A percentile compares a stretch with the other conserved stretches of the same genome.
Conservation (phyloP, 2,113 vertebrate genomes). For the Notarius quadriscutis region DNA sequence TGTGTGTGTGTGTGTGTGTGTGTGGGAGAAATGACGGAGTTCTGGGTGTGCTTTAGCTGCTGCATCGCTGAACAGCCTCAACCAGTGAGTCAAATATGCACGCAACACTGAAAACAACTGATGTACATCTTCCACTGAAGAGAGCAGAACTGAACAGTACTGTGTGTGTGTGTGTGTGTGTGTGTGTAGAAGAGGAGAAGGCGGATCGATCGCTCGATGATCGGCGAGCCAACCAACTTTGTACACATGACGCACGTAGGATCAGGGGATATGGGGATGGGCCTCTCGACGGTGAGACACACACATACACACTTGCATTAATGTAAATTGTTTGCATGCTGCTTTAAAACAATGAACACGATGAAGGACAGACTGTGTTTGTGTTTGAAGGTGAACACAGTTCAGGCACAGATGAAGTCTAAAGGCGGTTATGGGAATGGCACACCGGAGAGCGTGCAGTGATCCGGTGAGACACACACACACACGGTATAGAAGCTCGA, state of each 20-base stretch:
- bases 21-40: slow-evolving; percentile 79
- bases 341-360: background rate
- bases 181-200: slow-evolving; percentile 77
- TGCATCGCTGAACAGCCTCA: slow-evolving; percentile 85
- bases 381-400: slow-evolving; percentile 71
- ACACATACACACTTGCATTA: background rate
- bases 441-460: slow-evolving; percentile 71
- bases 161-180: slow-evolving; percentile 27
- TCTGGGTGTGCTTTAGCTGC: slow-evolving; percentile 82
- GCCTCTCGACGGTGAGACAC: slow-evolving; percentile 74
- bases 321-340: background rate
- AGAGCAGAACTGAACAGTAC: background rate
- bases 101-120: background rate
- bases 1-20: slow-evolving; percentile 13
- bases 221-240: slow-evolving; percentile 89
- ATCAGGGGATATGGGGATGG: slow-evolving; percentile 78
- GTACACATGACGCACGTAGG: slow-evolving; percentile 89
- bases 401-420: slow-evolving; percentile 87
- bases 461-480: slow-evolving; percentile 21
- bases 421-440: slow-evolving; percentile 82
- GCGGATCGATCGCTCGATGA: slow-evolving; percentile 87
- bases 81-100: slow-evolving; percentile 74
- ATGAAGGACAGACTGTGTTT: background rate
- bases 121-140: background rate
- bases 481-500: background rate